Base-by-base conservation (phyloP, 2,888 invertebrate genomes). In the Taphrorychus bicolor region DNA sequence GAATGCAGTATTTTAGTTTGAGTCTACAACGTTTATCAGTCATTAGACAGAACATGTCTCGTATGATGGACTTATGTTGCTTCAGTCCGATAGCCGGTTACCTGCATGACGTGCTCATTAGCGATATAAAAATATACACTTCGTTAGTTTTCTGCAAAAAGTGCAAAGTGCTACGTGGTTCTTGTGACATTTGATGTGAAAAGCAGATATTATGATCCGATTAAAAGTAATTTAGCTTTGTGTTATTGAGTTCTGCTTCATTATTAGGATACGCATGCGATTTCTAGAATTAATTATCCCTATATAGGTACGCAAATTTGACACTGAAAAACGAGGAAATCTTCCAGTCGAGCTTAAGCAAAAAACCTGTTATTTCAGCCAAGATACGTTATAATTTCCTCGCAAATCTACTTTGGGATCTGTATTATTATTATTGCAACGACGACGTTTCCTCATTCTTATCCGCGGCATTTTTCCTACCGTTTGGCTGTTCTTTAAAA, bases 401-500 rank as follows among this genome's bases (percentile, higher is more conserved):
- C n/a, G n/a, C n/a, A n/a, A n/a, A n/a, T 32, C 32, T 32, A 7
- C 32, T 32, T 32, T 32, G 32, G 32, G 32, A 11, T 9, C 32
- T 32, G 32, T 32, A 32, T 32, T 53, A 53, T 60, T 53, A 53
- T 53, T 52, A 59, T 60, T 41, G 41, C 24, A 19, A 22, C 21
- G 18, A 42, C 19, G 21, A 48, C 22, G 54, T 62, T 62, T 56
- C 53, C 52, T 42, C 22, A 19, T 49, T 24, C 41, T 49, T 48
- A 63, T 54, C 49, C 22, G 32, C 32, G n/a, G 51, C 57, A 63
- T 63, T 63, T 63, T 54, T 62, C 48, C 56, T 62, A 62, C 56
- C 57, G 57, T 62, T 56, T 56, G 24, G 32, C n/a, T 56, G 40
- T 62, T 62, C 21, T 62, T 62, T 56, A 56, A 57, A 49, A 63